Evolutionary conservation across 2,113 vertebrate species (phyloP).

Genomic region (Phocoena sinus): DNA sequence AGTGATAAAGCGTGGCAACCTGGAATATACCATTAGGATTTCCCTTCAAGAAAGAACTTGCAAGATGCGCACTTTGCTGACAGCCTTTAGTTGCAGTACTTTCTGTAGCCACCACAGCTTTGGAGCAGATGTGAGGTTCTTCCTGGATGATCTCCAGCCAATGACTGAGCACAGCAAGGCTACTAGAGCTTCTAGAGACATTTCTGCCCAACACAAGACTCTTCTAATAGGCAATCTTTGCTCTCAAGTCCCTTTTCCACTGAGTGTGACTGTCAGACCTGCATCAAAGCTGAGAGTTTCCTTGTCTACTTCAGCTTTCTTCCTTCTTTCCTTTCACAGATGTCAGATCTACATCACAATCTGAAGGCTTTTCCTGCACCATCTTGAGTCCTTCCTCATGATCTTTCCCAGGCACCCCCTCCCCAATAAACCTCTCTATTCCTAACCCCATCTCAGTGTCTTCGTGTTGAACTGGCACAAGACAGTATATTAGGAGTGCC

Average conservation of each 20-base stretch:
- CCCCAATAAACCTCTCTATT: background rate
- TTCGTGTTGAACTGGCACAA: background rate
- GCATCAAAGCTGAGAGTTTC: too few relatives aligned
- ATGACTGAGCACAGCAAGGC: background rate
- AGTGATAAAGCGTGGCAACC: background rate
- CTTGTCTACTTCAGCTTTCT: background rate
- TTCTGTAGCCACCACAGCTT: background rate
- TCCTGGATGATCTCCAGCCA: background rate
- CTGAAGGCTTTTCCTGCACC: background rate
- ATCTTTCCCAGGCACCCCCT: background rate
- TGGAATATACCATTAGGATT: background rate
- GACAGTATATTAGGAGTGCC: background rate
- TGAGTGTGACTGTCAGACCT: background rate
- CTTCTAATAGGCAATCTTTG: background rate
- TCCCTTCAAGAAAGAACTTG: background rate
- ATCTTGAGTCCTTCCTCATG: background rate
- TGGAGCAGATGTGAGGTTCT: background rate
- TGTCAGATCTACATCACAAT: background rate
- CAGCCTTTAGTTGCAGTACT: background rate
- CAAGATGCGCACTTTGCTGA: background rate
- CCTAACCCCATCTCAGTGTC: background rate
- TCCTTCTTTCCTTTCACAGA: background rate
- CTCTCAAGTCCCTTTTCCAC: background rate
- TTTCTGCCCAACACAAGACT: background rate
- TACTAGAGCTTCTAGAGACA: background rate